Conservation (phyloP, 2,888 invertebrate genomes). For the Brachylomia viminalis region DNA sequence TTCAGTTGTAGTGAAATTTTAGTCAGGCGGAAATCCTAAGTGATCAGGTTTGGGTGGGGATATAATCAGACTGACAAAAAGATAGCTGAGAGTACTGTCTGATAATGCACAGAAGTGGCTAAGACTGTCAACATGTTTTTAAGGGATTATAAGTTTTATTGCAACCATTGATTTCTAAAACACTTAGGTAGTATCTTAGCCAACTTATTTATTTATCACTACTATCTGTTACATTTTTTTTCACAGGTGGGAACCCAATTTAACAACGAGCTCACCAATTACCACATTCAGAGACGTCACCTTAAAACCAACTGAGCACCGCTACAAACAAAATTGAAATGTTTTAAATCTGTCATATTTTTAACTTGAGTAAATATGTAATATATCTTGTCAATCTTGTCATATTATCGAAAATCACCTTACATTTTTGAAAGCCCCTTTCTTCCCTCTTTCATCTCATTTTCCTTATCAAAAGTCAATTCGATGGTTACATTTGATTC, state of each 20-base stretch:
- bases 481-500: constrained; percentile 8
- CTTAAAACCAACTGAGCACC: neutral
- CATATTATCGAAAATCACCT: neutral
- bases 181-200: too few relatives aligned
- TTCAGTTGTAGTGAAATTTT: neutral
- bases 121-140: neutral
- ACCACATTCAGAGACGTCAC: neutral
- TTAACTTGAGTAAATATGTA: neutral
- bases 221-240: too few relatives aligned
- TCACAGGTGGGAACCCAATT: too few relatives aligned
- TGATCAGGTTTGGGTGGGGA: neutral
- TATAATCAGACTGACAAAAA: neutral
- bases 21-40: neutral
- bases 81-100: neutral
- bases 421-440: neutral
- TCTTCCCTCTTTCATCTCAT: constrained; percentile 7
- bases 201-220: too few relatives aligned
- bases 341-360: neutral
- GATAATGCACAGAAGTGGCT: neutral
- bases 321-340: neutral
- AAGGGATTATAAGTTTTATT: neutral
- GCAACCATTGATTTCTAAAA: neutral
- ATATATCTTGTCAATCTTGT: constrained; percentile 2
- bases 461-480: constrained; percentile 21
- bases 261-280: too few relatives aligned